Conservation (phyloP, 2,113 vertebrate species). For the Pholis gunnellus region DNA sequence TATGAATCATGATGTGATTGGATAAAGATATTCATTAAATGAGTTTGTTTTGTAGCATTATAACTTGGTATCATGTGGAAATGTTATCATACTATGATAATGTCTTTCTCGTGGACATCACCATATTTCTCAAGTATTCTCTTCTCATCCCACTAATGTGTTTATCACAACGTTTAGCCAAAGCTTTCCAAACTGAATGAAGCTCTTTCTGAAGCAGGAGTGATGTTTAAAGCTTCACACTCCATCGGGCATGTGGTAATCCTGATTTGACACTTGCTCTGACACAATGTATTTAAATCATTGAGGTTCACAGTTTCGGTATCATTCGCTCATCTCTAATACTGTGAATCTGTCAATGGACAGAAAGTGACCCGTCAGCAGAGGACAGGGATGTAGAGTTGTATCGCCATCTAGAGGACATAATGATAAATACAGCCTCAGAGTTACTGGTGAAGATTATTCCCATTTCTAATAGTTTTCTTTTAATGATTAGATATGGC, state of each 20-base stretch:
- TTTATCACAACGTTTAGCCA: neutral
- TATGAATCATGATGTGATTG: neutral
- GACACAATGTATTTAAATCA: neutral
- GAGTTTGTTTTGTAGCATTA: neutral
- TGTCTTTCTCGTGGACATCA: neutral
- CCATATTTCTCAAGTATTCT: neutral
- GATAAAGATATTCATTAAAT: neutral
- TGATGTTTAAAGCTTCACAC: neutral
- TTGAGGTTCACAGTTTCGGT: neutral
- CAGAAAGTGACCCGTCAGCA: neutral
- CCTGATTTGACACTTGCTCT: neutral
- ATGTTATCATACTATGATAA: neutral
- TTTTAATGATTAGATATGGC: neutral
- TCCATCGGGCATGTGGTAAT: neutral
- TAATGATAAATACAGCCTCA: neutral
- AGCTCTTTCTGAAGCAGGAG: neutral
- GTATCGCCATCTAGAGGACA: conserved; percentile 25
- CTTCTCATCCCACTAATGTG: neutral
- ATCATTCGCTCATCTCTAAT: neutral
- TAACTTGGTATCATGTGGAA: neutral
- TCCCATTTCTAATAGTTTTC: neutral
- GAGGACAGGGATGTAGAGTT: neutral
- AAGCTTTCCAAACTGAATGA: neutral
- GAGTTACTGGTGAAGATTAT: too few relatives aligned
- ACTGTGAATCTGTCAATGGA: neutral